Evolutionary conservation across 2,113 vertebrate genomes (phyloP).

Genomic region (Chaetodon auriga): DNA sequence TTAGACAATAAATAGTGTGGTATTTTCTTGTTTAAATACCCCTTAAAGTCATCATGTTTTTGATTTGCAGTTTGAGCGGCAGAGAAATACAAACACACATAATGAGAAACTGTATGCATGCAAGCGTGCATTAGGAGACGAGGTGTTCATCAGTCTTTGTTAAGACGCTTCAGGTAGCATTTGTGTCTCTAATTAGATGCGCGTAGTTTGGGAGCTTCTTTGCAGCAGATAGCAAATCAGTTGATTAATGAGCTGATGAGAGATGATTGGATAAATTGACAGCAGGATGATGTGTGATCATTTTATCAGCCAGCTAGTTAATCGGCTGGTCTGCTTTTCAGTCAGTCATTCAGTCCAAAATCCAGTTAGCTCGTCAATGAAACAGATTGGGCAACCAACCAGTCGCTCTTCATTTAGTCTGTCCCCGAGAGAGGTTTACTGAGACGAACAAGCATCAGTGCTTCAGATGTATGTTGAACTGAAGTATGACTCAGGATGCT

Average conservation of each 20-base stretch:
- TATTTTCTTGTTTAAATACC: not conserved
- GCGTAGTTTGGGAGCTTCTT: constrained; percentile 54
- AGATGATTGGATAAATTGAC: constrained; percentile 68
- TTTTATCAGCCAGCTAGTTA: constrained; percentile 55
- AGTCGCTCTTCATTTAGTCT: constrained; percentile 5
- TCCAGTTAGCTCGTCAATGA: constrained; percentile 13
- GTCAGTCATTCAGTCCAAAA: constrained; percentile 18
- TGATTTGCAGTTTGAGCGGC: constrained; percentile 2
- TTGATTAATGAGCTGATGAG: constrained; percentile 63
- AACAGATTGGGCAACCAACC: constrained; percentile 22
- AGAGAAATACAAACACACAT: not conserved
- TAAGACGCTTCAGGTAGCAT: constrained; percentile 60
- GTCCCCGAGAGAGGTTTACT: not conserved
- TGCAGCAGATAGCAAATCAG: constrained; percentile 64
- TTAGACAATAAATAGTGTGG: not conserved
- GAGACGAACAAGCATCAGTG: not conserved
- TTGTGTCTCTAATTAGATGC: constrained; percentile 66
- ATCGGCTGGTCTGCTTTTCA: constrained; percentile 29
- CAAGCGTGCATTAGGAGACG: not conserved
- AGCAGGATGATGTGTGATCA: constrained; percentile 58
- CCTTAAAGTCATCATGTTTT: not conserved
- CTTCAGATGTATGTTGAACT: not conserved
- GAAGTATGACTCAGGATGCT: not conserved
- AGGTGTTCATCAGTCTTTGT: constrained; percentile 65
- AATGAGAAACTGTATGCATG: not conserved